Conservation (phyloP, 2,888 invertebrate genomes). For the Quadroppia sp. region DNA sequence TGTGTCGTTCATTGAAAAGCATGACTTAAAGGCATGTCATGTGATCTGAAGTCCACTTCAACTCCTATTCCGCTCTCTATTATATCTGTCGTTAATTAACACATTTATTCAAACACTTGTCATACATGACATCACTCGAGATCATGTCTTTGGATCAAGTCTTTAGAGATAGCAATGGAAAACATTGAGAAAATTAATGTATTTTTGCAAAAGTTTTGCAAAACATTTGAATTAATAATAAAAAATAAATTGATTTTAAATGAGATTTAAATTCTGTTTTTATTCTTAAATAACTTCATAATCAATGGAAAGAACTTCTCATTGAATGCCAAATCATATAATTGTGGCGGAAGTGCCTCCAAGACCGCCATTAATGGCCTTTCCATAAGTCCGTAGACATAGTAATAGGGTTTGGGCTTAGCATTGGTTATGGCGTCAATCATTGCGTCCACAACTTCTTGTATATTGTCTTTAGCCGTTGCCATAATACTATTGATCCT, state of each 20-base stretch:
- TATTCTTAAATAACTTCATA: background rate
- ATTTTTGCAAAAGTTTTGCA: too few relatives aligned
- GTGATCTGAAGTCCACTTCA: background rate
- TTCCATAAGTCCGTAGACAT: constrained; percentile 9
- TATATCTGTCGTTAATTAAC: background rate
- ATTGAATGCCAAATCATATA: constrained; percentile 4
- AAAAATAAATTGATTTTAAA: too few relatives aligned
- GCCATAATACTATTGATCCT: background rate
- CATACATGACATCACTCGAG: too few relatives aligned
- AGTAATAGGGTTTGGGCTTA: constrained; percentile 23
- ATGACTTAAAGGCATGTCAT: too few relatives aligned
- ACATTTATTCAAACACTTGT: too few relatives aligned
- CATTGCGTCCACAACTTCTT: constrained; percentile 36
- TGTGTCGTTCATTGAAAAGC: background rate
- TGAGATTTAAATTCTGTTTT: constrained; percentile 9
- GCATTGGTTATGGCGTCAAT: background rate
- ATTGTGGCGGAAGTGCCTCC: constrained; percentile 15
- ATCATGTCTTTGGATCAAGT: too few relatives aligned
- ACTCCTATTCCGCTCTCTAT: background rate
- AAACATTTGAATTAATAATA: too few relatives aligned
- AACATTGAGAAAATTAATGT: too few relatives aligned
- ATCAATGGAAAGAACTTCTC: constrained; percentile 2
- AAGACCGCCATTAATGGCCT: background rate
- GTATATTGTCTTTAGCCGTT: constrained; percentile 21
- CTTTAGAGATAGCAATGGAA: too few relatives aligned